Base-by-base conservation (phyloP, 2,113 vertebrate genomes). In the Peromyscus leucopus region DNA sequence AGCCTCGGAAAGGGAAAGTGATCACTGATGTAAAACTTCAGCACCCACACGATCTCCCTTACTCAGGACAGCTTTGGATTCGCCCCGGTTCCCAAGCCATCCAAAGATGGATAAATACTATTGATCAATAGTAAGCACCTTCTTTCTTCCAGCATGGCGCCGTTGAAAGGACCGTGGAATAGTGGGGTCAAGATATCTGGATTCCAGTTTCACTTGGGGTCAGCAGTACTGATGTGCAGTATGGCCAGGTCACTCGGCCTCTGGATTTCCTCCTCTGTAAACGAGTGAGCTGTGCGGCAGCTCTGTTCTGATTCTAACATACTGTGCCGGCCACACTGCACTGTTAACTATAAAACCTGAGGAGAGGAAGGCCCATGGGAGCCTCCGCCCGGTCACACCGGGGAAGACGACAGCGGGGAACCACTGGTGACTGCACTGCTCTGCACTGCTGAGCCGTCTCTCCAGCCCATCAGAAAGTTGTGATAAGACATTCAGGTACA, bases 231-330 rank as follows among this genome's bases (percentile, higher is more conserved):
- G 48, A 22, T 31, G 0, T 4, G 42, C 78, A 89, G 71, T 59
- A 21, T 61, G 33, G 33, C 65, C 28, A 13, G 83, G 83, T 95
- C 46, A 31, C 83, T 63, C 92, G 87, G n/a, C n/a, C 36, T 96
- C 39, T 85, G 88, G 69, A 89, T 90, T 96, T 91, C 22, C 51
- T 90, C 90, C 16, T 78, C 79, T 94, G 65, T 92, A 78, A 96
- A 75, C 93, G 91, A 95, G 36, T 61, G 78, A 94, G 61, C 46
- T 55, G 4, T 83, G 63, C 48, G 0, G 78, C 39, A 67, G 39
- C 63, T 71, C 39, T 46, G 65, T 79, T 67, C 28, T 91, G 72
- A 72, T 39, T 80, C 87, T 86, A 57, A 89, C 76, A 39, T 71
- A 15, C 48, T 55, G 0, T 59, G 57, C 46, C 59, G 76, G 42